Evolutionary conservation across 2,888 invertebrate genomes (phyloP), one percentile per base, ranked within the genome.

Genomic region (Thera obeliscata): DNA sequence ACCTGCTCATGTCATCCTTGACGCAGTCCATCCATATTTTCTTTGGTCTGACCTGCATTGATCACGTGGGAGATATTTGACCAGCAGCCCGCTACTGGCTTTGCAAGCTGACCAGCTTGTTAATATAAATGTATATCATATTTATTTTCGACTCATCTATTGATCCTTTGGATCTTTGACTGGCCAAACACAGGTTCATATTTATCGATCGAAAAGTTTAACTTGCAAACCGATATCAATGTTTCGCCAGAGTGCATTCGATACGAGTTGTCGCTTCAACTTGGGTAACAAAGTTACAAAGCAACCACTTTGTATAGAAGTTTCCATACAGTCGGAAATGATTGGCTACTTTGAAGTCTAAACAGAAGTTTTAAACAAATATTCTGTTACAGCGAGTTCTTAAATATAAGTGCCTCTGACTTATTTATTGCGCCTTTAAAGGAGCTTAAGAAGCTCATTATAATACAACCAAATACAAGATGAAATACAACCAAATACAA

Each of bases 291-390:
- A 41, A 64, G 61, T 61, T 61, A 61, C 61, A 61, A 55, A 61
- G 60, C 49, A 49, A 54, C 52, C 60, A 50, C 58, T 68, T 65
- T 69, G 61, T 57, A 38, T 64, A 57, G 46, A 12, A 64, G 61
- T 68, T 68, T 22, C 41, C 41, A 33, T 6, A 43, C 43, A 43
- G 43, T 7, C 43, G 56, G 59, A 50, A 58, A 55, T 60, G 56
- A 60, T 64, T 64, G 60, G 60, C 67, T 46, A 55, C 63, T 59
- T 64, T 11, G n/a, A 58, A 55, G 43, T 52, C 50, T 46, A 52
- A 2, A 33, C 41, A n/a, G 22, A 52, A 56, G 57, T 61, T 64
- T 57, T 55, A 6, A 59, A 54, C 56, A 61, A 64, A 67, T 61
- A 64, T 33, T 7, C 22, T 59, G 41, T 54, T 46, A 11, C 22